phyloP scores from a whole-genome alignment of 1,140 invertebrate species.

The Popillia japonica region DNA sequence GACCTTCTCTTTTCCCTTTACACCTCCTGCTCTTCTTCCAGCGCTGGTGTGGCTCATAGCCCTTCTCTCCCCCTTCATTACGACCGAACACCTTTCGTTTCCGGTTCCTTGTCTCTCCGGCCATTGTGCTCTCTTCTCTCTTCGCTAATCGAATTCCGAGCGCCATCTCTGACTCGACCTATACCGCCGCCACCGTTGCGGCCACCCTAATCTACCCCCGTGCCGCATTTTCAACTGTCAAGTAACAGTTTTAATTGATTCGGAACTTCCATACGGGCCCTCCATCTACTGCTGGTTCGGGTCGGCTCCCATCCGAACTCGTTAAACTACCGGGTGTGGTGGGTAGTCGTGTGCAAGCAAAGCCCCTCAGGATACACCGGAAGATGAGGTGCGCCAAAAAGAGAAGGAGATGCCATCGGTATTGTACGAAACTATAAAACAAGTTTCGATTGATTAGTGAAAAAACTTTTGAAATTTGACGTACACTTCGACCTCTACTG shows the following conservation, averaged over 20 bases:
- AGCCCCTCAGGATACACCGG: not conserved
- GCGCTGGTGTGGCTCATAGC: not conserved
- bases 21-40: not conserved
- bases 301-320: conserved; percentile 22
- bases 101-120: conserved; percentile 41
- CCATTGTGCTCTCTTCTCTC: conserved; percentile 42
- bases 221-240: conserved; percentile 43
- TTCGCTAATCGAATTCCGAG: conserved; percentile 49
- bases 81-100: conserved; percentile 45
- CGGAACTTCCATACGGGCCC: conserved; percentile 37
- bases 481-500: not conserved
- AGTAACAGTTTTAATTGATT: conserved; percentile 44
- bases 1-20: not conserved
- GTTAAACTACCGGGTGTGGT: conserved; percentile 23
- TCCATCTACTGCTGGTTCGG: not conserved
- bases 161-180: conserved; percentile 47
- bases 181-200: conserved; percentile 34
- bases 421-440: not conserved
- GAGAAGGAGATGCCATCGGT: not conserved
- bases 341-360: not conserved
- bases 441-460: conserved; percentile 11
- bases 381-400: not conserved
- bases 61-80: conserved; percentile 43
- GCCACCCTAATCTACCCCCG: conserved; percentile 37
- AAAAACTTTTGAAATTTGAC: not conserved